phyloP scores from a whole-genome alignment of 1,140 invertebrate genomes.

The Mamestra configurata region DNA sequence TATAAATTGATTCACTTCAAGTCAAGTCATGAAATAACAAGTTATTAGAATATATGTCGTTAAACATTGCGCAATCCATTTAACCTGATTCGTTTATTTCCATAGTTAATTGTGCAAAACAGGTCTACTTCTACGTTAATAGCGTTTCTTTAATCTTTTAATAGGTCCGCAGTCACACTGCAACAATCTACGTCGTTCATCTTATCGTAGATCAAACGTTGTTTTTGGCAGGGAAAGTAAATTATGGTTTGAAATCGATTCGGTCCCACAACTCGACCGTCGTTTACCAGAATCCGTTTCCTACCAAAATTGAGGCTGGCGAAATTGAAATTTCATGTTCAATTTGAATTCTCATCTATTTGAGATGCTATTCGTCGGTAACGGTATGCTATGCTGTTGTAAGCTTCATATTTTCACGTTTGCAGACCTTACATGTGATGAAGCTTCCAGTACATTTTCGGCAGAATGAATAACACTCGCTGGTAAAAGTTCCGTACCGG shows the following conservation, averaged over 20 bases:
- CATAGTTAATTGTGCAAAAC: constrained; percentile 49
- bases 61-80: constrained; percentile 28
- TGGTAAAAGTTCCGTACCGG: neutral
- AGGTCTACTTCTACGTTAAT: constrained; percentile 35
- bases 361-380: constrained; percentile 19
- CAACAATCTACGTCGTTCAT: constrained; percentile 58
- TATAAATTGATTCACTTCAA: neutral
- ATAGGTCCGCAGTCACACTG: neutral
- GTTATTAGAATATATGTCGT: constrained; percentile 10
- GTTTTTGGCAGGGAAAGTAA: constrained; percentile 61
- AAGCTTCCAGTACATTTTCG: neutral
- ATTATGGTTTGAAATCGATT: constrained; percentile 58
- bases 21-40: neutral
- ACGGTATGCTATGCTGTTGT: neutral
- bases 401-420: neutral
- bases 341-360: constrained; percentile 30
- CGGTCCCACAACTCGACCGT: neutral
- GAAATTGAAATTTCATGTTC: constrained; percentile 43
- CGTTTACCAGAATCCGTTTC: constrained; percentile 7
- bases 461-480: no score
- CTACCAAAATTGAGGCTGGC: constrained; percentile 12
- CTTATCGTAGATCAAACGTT: constrained; percentile 66
- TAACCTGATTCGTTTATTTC: constrained; percentile 37
- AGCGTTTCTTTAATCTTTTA: constrained; percentile 25
- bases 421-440: neutral